Evolutionary conservation across 2,113 vertebrate species (phyloP).

Genomic region (Phalacrocorax pelagicus): DNA sequence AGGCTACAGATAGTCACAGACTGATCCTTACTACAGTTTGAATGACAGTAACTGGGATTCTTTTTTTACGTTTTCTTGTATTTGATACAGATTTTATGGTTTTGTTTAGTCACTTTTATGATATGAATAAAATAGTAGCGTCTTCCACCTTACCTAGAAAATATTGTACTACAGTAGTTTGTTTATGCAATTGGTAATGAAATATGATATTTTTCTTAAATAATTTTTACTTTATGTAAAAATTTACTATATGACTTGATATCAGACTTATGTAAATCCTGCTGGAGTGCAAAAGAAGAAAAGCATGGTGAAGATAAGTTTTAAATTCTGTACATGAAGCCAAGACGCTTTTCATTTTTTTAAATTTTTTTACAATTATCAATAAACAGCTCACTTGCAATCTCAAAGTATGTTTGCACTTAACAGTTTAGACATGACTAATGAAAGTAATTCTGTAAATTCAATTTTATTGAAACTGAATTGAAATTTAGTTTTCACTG

Average conservation of each 20-base stretch:
- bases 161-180: background rate
- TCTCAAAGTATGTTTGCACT: background rate
- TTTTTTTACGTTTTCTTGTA: accelerated
- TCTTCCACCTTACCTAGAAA: background rate
- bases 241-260: background rate
- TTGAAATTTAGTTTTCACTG: background rate
- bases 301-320: background rate
- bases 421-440: background rate
- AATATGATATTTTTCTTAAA: background rate
- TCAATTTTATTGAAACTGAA: background rate
- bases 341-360: background rate
- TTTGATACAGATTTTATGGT: background rate
- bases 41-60: background rate
- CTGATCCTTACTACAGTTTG: background rate
- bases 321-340: background rate
- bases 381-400: background rate
- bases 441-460: background rate
- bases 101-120: background rate
- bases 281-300: background rate
- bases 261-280: background rate
- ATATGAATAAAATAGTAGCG: background rate
- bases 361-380: background rate
- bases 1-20: background rate
- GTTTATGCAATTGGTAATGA: background rate
- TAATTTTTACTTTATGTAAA: background rate